Conservation (phyloP, 53 echinoderm and acorn worm species). For the Paelopatides confundens region DNA sequence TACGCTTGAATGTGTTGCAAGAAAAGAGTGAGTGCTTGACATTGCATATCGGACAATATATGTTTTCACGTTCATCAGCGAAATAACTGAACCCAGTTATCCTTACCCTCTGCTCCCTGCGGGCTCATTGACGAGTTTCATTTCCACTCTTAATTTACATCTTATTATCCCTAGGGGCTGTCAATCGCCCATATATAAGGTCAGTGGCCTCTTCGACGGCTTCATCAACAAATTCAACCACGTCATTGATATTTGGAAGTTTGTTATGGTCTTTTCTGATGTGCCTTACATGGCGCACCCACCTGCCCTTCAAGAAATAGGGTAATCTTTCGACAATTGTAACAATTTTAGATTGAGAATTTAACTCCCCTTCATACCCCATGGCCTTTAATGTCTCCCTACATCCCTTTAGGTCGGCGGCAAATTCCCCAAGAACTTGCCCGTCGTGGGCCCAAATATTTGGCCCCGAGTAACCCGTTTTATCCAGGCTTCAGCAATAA, state of each 20-base stretch:
- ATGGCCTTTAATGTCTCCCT: slow-evolving; percentile 57
- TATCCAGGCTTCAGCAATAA: slow-evolving; percentile 58
- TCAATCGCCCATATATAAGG: slow-evolving; percentile 49
- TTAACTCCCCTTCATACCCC: slow-evolving; percentile 18
- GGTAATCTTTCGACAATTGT: slow-evolving; percentile 13
- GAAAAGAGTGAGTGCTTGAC: slow-evolving; percentile 36
- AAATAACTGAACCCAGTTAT: background rate
- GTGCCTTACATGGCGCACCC: slow-evolving; percentile 52
- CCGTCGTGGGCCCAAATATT: background rate
- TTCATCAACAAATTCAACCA: slow-evolving; percentile 51
- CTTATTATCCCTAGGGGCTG: background rate
- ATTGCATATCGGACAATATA: background rate
- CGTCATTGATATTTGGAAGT: slow-evolving; percentile 35
- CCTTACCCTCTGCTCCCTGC: background rate
- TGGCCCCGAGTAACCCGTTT: slow-evolving; percentile 23
- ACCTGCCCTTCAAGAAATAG: slow-evolving; percentile 34
- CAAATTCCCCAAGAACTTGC: slow-evolving; percentile 43
- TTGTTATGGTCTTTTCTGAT: background rate
- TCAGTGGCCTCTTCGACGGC: slow-evolving; percentile 61
- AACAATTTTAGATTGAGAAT: background rate
- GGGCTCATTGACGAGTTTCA: too few species aligned
- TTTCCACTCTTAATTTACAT: too few species aligned
- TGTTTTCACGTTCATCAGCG: background rate
- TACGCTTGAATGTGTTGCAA: slow-evolving; percentile 48
- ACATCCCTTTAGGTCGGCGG: slow-evolving; percentile 54